phyloP scores from a whole-genome alignment of 2,888 invertebrate species.

The Drosophila bunnanda region DNA sequence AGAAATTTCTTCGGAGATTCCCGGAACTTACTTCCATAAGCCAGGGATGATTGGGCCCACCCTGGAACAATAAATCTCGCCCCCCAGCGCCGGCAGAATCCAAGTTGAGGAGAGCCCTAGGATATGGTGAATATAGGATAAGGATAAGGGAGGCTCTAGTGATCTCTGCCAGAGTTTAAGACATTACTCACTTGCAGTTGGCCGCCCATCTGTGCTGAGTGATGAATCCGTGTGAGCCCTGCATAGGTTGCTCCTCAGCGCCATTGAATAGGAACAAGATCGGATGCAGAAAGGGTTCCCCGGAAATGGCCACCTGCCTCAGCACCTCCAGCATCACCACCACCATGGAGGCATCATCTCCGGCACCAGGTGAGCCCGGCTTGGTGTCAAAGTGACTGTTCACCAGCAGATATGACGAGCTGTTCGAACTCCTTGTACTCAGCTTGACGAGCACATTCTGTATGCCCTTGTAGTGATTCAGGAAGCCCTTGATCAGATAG shows the following conservation, averaged over 20 bases:
- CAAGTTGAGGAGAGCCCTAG: slow-evolving; percentile 91
- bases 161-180: too few relatives aligned
- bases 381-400: slow-evolving; percentile 98
- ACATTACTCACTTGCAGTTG: slow-evolving; percentile 86
- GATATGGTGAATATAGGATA: slow-evolving; percentile 58
- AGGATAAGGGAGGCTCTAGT: neutral
- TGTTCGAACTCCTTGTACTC: slow-evolving; percentile 67
- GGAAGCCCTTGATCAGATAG: slow-evolving; percentile 59
- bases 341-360: slow-evolving; percentile 88
- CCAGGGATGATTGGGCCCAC: slow-evolving; percentile 90
- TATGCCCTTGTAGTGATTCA: slow-evolving; percentile 79
- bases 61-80: slow-evolving; percentile 95
- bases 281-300: slow-evolving; percentile 85
- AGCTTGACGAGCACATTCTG: slow-evolving; percentile 83
- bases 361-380: slow-evolving; percentile 92
- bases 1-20: neutral
- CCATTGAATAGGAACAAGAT: slow-evolving; percentile 89
- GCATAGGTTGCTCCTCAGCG: slow-evolving; percentile 88
- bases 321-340: slow-evolving; percentile 88
- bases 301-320: slow-evolving; percentile 82
- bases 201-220: slow-evolving; percentile 93
- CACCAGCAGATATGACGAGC: slow-evolving; percentile 86
- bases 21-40: slow-evolving; percentile 86
- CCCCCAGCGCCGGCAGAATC: slow-evolving; percentile 97
- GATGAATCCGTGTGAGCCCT: slow-evolving; percentile 89